Conservation (phyloP, 2,888 invertebrate species). For the Tenthredo mesomela region DNA sequence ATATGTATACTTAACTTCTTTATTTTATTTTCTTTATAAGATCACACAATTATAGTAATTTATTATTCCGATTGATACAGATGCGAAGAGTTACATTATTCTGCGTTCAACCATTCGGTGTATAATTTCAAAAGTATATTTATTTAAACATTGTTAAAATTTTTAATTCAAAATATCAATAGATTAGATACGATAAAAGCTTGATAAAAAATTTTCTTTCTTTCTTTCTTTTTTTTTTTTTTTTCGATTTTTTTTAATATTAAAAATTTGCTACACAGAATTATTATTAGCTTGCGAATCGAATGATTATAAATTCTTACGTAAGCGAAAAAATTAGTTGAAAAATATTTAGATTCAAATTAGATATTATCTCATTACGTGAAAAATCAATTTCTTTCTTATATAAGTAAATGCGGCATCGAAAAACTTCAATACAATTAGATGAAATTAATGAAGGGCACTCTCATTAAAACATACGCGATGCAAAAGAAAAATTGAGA, state of each 20-base stretch:
- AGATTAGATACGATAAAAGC: conserved; percentile 2
- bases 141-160: background rate
- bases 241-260: background rate
- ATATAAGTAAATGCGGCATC: background rate
- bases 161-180: background rate
- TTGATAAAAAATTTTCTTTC: background rate
- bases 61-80: background rate
- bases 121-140: background rate
- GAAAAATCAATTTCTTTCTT: conserved; percentile 8
- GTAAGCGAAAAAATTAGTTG: background rate
- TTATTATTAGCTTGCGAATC: background rate
- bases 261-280: background rate
- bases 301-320: background rate
- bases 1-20: background rate
- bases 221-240: background rate
- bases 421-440: background rate
- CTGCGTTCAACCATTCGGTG: background rate
- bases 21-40: conserved; percentile 3
- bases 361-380: background rate
- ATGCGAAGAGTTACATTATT: background rate
- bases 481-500: too few species aligned
- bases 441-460: background rate
- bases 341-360: background rate
- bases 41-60: conserved; percentile 1
- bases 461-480: background rate